Evolutionary conservation across 2,797 vertebrate species (phyloP), one percentile per base, ranked within the genome.

Genomic region (Hydrolagus colliei): DNA sequence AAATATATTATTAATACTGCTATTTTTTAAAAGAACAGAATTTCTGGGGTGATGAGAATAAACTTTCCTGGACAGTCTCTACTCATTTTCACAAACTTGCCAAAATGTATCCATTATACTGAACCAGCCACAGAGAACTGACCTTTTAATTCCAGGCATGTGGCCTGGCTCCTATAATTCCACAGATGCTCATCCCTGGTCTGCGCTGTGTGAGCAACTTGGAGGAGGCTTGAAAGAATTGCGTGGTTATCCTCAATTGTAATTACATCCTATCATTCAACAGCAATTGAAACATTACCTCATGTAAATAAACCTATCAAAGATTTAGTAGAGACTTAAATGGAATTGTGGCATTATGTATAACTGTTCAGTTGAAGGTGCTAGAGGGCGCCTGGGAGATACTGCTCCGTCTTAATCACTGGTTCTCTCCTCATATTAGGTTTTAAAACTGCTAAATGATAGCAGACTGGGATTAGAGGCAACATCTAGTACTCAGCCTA

Each of bases 321-420:
- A 79, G 9, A n/a, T 65, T 20, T n/a, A 79, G 9, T n/a, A 65
- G 61, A 11, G 22, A 0, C 13, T 62, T 65, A 63, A 22, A 63
- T 63, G 62, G 32, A 11, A 32, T 79, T 65, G 75, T 14, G 32
- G 52, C 75, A 77, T 77, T 77, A 59, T 77, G 77, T 62, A 79
- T 59, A 79, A 62, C 77, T 79, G 77, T 16, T 76, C 41, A 62
- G 10, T 18, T 65, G 61, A 65, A 79, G 16, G 61, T 32, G 62
- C 32, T 65, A 65, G 20, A 18, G 18, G 8, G 71, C 5, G n/a
- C 18, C 22, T 18, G 71, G 71, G 8, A n/a, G 14, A 22, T 5
- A 9, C 18, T 20, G 18, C 18, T 8, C 71, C 71, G 22, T 72
- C 22, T 72, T 72, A n/a, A n/a, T 18, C 22, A 72, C 14, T 18